Evolutionary conservation across 92 coral and sea anemone genomes (phyloP).

Genomic region (Heliopora coerulea): DNA sequence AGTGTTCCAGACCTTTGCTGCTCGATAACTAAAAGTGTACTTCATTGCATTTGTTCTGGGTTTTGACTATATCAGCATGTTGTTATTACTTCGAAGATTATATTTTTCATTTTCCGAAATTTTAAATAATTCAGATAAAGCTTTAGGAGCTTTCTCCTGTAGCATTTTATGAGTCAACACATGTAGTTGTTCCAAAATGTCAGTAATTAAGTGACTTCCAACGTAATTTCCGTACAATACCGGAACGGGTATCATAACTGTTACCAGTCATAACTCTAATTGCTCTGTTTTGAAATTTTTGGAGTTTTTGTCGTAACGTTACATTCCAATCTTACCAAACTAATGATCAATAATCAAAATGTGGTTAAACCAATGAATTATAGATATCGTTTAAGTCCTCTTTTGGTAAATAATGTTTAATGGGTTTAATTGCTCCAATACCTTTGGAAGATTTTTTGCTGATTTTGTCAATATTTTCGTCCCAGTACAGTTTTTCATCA

Average conservation of each 20-base stretch:
- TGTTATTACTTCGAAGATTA: slow-evolving; percentile 8
- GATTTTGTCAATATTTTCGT: neutral
- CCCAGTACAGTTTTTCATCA: too few species aligned
- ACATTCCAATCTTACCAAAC: slow-evolving; percentile 35
- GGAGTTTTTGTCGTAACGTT: slow-evolving; percentile 35
- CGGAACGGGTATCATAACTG: slow-evolving; percentile 33
- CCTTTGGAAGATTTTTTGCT: slow-evolving; percentile 38
- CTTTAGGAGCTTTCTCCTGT: neutral
- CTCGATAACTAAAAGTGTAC: neutral
- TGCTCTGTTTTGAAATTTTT: slow-evolving; percentile 43
- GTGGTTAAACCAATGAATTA: slow-evolving; percentile 38
- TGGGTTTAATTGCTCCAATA: slow-evolving; percentile 25
- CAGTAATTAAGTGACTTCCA: slow-evolving; percentile 21
- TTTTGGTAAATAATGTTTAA: slow-evolving; percentile 41
- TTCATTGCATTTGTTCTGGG: slow-evolving; percentile 11
- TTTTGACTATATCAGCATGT: slow-evolving; percentile 1
- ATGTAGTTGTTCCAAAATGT: neutral
- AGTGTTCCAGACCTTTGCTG: slow-evolving; percentile 22
- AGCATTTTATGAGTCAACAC: too few species aligned
- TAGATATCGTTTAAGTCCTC: slow-evolving; percentile 34
- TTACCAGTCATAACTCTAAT: slow-evolving; percentile 37
- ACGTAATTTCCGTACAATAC: neutral
- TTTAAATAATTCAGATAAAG: neutral
- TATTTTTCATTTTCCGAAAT: slow-evolving; percentile 4
- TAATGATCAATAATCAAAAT: slow-evolving; percentile 45